Base-by-base conservation (phyloP, 2,113 vertebrate species). In the Chloropsis hardwickii region DNA sequence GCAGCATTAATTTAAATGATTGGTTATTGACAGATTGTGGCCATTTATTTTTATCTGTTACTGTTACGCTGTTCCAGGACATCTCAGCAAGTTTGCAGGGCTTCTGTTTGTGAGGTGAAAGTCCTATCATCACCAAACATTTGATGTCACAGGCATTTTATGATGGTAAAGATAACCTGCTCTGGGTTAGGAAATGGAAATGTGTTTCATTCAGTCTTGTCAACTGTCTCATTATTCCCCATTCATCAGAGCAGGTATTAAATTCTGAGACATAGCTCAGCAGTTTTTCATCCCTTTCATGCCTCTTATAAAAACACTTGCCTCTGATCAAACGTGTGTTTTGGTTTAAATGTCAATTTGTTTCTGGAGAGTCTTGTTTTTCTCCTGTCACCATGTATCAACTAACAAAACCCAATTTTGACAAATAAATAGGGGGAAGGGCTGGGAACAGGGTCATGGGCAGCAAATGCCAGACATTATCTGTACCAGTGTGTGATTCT, bases 211-310 rank as follows among this genome's bases (percentile, higher is more conserved):
- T 81, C 42, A 23, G 10, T 76, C 62, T 86, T 92, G 40, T 92
- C 89, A 76, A 88, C 31, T 64, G 27, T 89, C 50, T 96, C 70
- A 91, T 95, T 95, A 90, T 82, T 93, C 16, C 6, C 35, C 58
- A 60, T 73, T 96, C 78, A 81, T 90, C 81, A 84, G 69, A 88
- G 58, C 31, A 92, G 70, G 60, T 94, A 93, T 92, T 97, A 95
- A 94, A 67, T 88, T 95, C 85, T 91, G 76, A 90, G 74, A 83
- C 72, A 18, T 23, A 84, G 18, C 23, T 95, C 64, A 90, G 27
- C 57, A 81, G 37, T 51, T 88, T 85, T 57, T 70, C 48, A 35
- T 73, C 48, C 62, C 44, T 91, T 90, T 79, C 58, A 53, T 54
- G n/a, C 13, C 60, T 81, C 57, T 66, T 70, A 57, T 1, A 76